Evolutionary conservation across 2,797 vertebrate genomes (phyloP).

Genomic region (Novumbra hubbsi): DNA sequence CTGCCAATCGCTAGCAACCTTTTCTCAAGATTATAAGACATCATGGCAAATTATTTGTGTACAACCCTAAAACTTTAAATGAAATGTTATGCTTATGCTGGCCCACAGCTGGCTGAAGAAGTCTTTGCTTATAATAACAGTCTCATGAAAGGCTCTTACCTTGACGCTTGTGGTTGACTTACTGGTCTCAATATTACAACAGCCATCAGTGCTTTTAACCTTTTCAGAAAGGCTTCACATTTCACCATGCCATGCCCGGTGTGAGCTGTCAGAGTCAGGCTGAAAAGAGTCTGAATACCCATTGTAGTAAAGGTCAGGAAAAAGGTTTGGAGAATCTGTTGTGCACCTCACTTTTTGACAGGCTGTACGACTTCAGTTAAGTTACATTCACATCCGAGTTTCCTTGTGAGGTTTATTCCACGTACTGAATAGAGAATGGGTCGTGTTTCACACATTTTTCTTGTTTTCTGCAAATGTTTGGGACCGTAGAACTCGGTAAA

Average conservation of each 20-base stretch:
- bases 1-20: not conserved
- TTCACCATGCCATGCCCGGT: constrained; percentile 36
- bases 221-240: constrained; percentile 53
- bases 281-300: constrained; percentile 40
- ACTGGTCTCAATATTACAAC: constrained; percentile 42
- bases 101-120: not conserved
- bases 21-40: not conserved
- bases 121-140: constrained; percentile 10
- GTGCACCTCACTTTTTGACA: not conserved
- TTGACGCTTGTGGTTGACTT: too few relatives aligned
- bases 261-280: constrained; percentile 54
- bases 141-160: constrained; percentile 45
- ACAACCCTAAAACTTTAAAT: not conserved
- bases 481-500: not conserved
- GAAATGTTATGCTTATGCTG: not conserved
- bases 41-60: not conserved
- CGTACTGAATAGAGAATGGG: not conserved
- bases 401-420: not conserved
- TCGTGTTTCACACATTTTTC: not conserved
- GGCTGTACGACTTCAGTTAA: not conserved
- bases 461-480: constrained; percentile 1
- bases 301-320: constrained; percentile 9
- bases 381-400: not conserved
- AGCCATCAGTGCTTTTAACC: constrained; percentile 56
- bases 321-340: not conserved